Percentiles rank a stretch among this genome's conserved stretches.
phyloP scores from a whole-genome alignment of 2,113 vertebrate genomes.

The Labrus mixtus region DNA sequence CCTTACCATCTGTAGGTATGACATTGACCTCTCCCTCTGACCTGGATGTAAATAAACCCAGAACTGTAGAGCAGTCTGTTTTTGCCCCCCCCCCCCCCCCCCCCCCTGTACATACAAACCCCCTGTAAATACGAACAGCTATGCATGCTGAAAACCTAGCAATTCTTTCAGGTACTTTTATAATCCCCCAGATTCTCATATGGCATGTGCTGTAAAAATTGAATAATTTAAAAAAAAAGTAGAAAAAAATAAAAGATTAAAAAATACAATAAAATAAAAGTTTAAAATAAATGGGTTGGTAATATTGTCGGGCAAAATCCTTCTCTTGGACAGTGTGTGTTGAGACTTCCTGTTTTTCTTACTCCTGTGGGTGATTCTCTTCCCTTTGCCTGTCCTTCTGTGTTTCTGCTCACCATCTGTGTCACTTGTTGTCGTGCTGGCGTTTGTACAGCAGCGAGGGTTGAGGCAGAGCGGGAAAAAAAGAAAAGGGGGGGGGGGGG shows the following conservation, averaged over 20 bases:
- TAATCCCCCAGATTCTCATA: slow-evolving; percentile 90
- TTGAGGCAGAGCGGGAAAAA: slow-evolving; percentile 81
- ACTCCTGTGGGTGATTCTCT: slow-evolving; percentile 82
- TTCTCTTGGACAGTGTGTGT: slow-evolving; percentile 80
- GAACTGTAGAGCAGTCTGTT: slow-evolving; percentile 90
- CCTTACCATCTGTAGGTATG: slow-evolving; percentile 70
- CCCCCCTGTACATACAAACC: slow-evolving; percentile 76
- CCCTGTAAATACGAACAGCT: slow-evolving; percentile 94
- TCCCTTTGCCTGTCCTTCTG: slow-evolving; percentile 80
- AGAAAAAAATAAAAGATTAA: slow-evolving; percentile 74
- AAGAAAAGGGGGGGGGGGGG: slow-evolving; percentile 19
- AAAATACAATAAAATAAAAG: slow-evolving; percentile 54
- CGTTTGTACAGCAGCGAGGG: slow-evolving; percentile 80
- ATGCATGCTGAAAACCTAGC: slow-evolving; percentile 96
- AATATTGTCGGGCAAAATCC: slow-evolving; percentile 82
- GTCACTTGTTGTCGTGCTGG: slow-evolving; percentile 81
- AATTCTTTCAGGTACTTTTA: slow-evolving; percentile 99
- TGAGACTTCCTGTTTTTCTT: slow-evolving; percentile 83
- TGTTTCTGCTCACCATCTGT: slow-evolving; percentile 82
- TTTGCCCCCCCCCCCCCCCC: slow-evolving; percentile 75
- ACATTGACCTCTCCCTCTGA: slow-evolving; percentile 71
- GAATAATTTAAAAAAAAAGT: slow-evolving; percentile 60
- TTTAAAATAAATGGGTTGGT: slow-evolving; percentile 82
- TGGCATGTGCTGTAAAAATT: slow-evolving; percentile 93
- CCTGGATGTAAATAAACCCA: slow-evolving; percentile 90